These are phyloP conservation scores for Eurypyga helias DNA, from an alignment of 2,113 vertebrate species.

Conservation along the genomic window DNA sequence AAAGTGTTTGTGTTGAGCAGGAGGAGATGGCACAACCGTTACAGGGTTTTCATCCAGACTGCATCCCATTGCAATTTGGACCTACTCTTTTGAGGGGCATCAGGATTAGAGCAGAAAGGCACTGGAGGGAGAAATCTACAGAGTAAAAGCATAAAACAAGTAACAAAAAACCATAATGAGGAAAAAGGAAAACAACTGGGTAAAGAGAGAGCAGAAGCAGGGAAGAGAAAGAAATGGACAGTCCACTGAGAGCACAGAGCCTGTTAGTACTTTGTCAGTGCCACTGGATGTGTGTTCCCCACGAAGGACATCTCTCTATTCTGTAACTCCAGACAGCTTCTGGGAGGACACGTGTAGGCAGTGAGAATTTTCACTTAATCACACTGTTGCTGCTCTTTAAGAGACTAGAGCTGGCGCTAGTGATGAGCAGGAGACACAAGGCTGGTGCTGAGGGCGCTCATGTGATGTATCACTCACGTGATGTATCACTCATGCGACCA, in stretches of 20 bases:
- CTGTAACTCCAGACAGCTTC: background rate
- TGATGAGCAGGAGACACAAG: background rate
- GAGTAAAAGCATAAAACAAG: background rate
- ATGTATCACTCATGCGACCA: rapidly evolving
- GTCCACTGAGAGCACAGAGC: background rate
- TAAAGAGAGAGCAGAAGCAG: background rate
- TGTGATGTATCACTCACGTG: background rate
- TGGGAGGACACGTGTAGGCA: rapidly evolving
- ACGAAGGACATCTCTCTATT: background rate
- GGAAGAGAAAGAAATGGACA: background rate
- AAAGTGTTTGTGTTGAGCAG: background rate
- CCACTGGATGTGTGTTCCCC: background rate
- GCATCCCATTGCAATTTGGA: background rate
- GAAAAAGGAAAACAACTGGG: background rate
- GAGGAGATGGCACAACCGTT: background rate
- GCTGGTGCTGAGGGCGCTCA: background rate
- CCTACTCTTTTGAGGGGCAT: background rate
- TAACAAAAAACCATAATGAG: background rate
- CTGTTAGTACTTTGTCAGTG: background rate
- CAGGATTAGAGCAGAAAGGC: background rate
- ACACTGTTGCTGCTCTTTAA: background rate
- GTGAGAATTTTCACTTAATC: background rate
- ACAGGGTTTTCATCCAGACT: background rate
- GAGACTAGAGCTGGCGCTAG: background rate
- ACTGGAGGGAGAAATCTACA: background rate